A percentile compares a stretch with the other conserved stretches of the same genome.
These are phyloP conservation scores for Chironomus riparius DNA, from an alignment of 2,888 invertebrate species.

Conservation along the genomic window DNA sequence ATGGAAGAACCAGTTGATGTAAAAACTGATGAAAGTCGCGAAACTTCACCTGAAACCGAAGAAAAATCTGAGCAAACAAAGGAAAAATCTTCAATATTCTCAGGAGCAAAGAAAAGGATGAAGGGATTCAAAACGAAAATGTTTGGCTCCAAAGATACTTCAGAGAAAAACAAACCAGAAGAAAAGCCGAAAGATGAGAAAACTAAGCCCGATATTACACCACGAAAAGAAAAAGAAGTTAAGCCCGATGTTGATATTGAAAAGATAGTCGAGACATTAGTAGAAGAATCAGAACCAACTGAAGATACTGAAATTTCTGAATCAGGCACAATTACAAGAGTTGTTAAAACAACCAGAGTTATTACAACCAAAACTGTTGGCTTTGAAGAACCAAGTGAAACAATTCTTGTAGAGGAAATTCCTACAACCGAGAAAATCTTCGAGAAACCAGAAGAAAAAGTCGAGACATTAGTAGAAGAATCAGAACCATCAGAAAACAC, in stretches of 20 bases:
- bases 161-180: not conserved
- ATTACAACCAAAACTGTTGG: not conserved
- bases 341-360: not conserved
- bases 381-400: slow-evolving; percentile 31
- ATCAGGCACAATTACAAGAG: not conserved
- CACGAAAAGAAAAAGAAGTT: not conserved
- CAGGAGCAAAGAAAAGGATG: no score
- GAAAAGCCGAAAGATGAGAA: not conserved
- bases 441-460: not conserved
- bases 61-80: no score
- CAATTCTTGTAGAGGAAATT: slow-evolving; percentile 41
- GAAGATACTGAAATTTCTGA: not conserved
- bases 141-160: no score
- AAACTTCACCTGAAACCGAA: no score
- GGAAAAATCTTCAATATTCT: no score
- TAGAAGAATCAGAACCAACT: no score
- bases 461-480: no score
- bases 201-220: not conserved
- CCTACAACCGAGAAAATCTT: slow-evolving; percentile 25
- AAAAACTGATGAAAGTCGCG: not conserved
- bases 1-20: not conserved
- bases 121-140: no score
- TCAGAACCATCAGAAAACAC: no score
- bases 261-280: no score
- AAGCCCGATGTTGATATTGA: no score